Base-by-base conservation (phyloP, 2,113 vertebrate species). In the Paramisgurnus dabryanus region DNA sequence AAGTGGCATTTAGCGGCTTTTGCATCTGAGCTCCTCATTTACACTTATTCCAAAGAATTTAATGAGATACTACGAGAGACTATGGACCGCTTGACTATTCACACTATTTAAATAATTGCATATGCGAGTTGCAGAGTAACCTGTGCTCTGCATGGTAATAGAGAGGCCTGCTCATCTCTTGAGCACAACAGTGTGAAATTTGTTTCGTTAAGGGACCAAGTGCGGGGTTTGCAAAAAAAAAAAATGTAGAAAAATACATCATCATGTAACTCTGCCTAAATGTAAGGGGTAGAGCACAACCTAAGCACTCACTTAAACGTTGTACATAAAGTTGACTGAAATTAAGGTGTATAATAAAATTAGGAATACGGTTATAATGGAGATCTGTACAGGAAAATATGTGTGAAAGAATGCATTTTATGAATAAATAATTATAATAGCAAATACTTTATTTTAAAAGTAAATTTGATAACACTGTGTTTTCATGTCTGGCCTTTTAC, bases 121-220 rank as follows among this genome's bases (percentile, higher is more conserved):
- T 43, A n/a, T 60, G 27, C 12, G 43, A 34, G 11, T 57, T 34
- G 27, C 27, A 34, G 39, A 17, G 43, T 45, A 22, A n/a, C 39
- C 17, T 58, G 41, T 58, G 41, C 61, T 74, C 57, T 74, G 58
- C n/a, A 15, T 64, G 40, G 11, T 74, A 63, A 61, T 61, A 64
- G 57, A 75, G 18, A 75, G 43, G 58, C 58, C 43, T 63, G 58
- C 40, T 75, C 43, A 41, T 49, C 72, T 10, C 55, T 49, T 47
- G 41, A 34, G 43, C 27, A 63, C 58, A 75, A 64, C 72, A 63
- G 58, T 47, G 41, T 49, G 43, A 18, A 75, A 63, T 34, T 60
- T 40, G 43, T 60, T 73, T 73, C 71, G 60, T 73, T 73, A 40
- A 73, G 63, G 72, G 27, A 41, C 27, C 41, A 75, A 43, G 50